Evolutionary conservation across 2,888 invertebrate genomes (phyloP).

Genomic region (Rhagonycha lutea): DNA sequence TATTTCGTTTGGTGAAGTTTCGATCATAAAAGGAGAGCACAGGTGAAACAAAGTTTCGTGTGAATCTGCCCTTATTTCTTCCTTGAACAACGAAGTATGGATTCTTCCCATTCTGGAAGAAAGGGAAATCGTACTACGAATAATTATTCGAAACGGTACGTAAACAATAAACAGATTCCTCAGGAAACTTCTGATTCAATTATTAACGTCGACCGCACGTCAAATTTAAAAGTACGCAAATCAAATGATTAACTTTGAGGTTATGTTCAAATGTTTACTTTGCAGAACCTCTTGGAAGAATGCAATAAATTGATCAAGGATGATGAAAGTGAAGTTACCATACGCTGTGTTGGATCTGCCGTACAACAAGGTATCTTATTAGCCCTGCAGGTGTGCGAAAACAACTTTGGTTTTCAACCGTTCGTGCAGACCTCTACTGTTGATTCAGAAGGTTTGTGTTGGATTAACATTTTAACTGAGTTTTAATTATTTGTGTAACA

Average conservation of each 20-base stretch:
- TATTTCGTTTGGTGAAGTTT: too few relatives aligned
- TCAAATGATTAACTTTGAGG: constrained; percentile 4
- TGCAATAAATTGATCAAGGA: constrained; percentile 78
- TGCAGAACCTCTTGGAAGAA: constrained; percentile 73
- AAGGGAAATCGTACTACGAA: background rate
- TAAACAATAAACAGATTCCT: background rate
- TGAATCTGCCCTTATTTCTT: background rate
- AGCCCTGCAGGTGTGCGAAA: constrained; percentile 75
- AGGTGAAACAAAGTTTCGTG: background rate
- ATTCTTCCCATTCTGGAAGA: background rate
- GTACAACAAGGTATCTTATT: constrained; percentile 84
- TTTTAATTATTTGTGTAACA: constrained; percentile 67
- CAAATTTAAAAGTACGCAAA: background rate
- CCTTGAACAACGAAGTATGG: background rate
- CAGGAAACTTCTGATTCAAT: background rate
- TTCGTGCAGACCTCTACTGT: constrained; percentile 82
- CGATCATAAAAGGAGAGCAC: too few relatives aligned
- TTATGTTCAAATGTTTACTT: constrained; percentile 1
- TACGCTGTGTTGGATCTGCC: constrained; percentile 90
- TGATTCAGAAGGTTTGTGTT: background rate
- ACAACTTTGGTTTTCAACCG: constrained; percentile 71
- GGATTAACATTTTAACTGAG: background rate
- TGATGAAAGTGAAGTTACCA: constrained; percentile 74
- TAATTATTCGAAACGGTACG: background rate
- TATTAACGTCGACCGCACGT: background rate